phyloP scores from a whole-genome alignment of 2,113 vertebrate genomes.

The Oryzias woworae region DNA sequence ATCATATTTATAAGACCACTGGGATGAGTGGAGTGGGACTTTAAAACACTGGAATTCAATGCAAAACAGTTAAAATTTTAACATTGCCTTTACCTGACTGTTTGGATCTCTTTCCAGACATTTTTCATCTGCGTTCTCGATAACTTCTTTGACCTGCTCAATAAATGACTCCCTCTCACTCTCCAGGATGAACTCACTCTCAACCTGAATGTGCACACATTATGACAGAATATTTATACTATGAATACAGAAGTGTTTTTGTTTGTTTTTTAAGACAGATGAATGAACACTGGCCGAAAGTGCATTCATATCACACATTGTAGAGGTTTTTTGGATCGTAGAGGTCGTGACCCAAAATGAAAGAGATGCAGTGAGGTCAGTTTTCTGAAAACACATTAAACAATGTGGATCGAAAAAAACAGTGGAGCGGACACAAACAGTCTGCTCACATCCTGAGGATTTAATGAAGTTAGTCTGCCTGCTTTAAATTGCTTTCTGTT shows the following conservation, averaged over 20 bases:
- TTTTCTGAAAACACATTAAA: background rate
- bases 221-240: background rate
- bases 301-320: background rate
- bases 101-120: conserved; percentile 69
- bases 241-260: background rate
- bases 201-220: conserved; percentile 51
- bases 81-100: conserved; percentile 58
- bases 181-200: conserved; percentile 96
- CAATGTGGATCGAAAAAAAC: no score
- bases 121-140: conserved; percentile 92
- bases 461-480: background rate
- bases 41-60: no score
- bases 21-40: no score
- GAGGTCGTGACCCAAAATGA: background rate
- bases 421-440: background rate
- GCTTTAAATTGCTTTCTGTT: background rate
- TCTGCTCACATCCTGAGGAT: background rate
- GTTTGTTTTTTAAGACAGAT: background rate
- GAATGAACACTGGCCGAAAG: conserved; percentile 1
- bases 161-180: conserved; percentile 94
- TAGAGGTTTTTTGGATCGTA: conserved; percentile 3
- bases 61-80: background rate
- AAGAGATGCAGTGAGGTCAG: background rate
- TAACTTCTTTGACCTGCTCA: conserved; percentile 94
- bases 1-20: no score